phyloP scores from a whole-genome alignment of 2,113 vertebrate genomes.

The Poeciliopsis occidentalis region DNA sequence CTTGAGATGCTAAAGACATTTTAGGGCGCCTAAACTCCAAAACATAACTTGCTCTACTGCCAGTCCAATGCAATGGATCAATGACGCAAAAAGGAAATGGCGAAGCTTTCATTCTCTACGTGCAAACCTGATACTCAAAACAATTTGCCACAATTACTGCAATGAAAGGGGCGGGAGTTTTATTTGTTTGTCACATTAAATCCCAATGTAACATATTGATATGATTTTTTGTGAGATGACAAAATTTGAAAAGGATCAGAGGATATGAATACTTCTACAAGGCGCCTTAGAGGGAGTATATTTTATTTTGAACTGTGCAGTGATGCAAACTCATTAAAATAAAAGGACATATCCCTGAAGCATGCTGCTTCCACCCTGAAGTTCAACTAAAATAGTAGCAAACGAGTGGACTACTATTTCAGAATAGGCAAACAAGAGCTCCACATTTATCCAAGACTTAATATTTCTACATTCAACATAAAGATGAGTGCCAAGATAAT shows the following conservation, averaged over 20 bases:
- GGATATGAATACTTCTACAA: not conserved
- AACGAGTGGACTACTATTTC: conserved; percentile 31
- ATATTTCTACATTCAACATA: conserved; percentile 5
- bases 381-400: conserved; percentile 42
- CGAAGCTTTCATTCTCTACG: too few relatives aligned
- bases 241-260: not conserved
- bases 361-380: conserved; percentile 37
- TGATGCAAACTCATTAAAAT: conserved; percentile 61
- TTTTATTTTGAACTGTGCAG: conserved; percentile 16
- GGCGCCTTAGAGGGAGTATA: not conserved
- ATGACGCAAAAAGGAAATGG: too few relatives aligned
- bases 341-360: conserved; percentile 43
- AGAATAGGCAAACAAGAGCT: conserved; percentile 3
- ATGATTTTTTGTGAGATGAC: not conserved
- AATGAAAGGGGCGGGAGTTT: too few relatives aligned
- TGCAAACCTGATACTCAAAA: too few relatives aligned
- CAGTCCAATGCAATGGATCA: too few relatives aligned
- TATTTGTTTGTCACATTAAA: too few relatives aligned
- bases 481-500: conserved; percentile 6
- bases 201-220: too few relatives aligned
- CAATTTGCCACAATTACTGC: too few relatives aligned
- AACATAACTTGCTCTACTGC: too few relatives aligned
- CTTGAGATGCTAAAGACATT: too few relatives aligned
- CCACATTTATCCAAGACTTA: not conserved
- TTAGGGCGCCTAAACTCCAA: too few relatives aligned